Base-by-base conservation (phyloP, 2,113 vertebrate species). In the Petroica traversi region DNA sequence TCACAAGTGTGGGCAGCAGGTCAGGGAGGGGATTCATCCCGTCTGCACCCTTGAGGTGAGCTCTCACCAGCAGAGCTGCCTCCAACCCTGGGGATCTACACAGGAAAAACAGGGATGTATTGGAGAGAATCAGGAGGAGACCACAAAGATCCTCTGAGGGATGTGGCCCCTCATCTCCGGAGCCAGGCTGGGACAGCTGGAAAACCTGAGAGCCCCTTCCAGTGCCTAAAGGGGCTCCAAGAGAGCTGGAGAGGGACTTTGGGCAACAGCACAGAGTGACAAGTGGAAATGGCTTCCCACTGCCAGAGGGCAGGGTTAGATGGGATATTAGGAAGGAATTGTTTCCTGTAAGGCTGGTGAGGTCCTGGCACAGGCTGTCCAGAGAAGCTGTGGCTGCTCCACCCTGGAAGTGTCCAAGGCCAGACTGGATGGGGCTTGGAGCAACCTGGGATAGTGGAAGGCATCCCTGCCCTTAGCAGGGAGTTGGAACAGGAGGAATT, bases 351-450 rank as follows among this genome's bases (percentile, higher is more conserved):
- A 76, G 34, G 8, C 3, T 19, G 46, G 28, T 3, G 24, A 75
- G 6, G 13, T 29, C 13, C 25, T 22, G 19, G 46, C 61, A 61
- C 1, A 61, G 17, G 20, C 0, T 61, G 8, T 17, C 54, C 54
- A 68, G 29, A 34, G 55, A 7, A 61, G 62, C 20, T 89, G 69
- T 34, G 40, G 20, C 6, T 68, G 17, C 2, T 17, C 11, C 6
- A 31, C 29, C 40, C 31, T 68, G n/a, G 5, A 54, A 46, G 12
- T n/a, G 28, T 31, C 14, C 24, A 34, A 48, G n/a, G 16, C 16
- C 59, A 29, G n/a, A 12, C 0, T 52, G n/a, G n/a, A 52, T 0
- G 3, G 9, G 9, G 4, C 12, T 48, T 68, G 62, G 25, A 61
- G 3, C 18, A 68, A 1, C 14, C 20, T 41, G 29, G 40, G 0